A percentile compares a stretch with the other conserved stretches of the same genome.
phyloP scores from a whole-genome alignment of 2,888 invertebrate genomes.

The Amphipyra berbera region DNA sequence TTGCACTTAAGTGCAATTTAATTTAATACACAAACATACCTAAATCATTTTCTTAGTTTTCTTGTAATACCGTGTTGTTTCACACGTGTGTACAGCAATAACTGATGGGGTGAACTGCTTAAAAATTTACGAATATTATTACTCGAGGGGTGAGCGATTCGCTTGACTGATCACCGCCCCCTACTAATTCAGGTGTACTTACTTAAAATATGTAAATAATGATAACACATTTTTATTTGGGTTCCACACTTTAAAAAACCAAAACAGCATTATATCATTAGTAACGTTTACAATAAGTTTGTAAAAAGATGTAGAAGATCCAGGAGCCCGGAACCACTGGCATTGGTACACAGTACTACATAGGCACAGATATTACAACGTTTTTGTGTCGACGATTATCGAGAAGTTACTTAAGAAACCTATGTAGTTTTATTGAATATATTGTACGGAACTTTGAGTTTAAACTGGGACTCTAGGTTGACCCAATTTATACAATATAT shows the following conservation, averaged over 20 bases:
- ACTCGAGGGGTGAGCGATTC: constrained; percentile 72
- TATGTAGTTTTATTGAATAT: too few relatives aligned
- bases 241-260: constrained; percentile 33
- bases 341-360: too few relatives aligned
- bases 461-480: too few relatives aligned
- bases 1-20: constrained; percentile 1
- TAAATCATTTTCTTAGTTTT: constrained; percentile 54
- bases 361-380: too few relatives aligned
- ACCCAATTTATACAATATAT: too few relatives aligned
- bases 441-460: too few relatives aligned
- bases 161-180: constrained; percentile 74
- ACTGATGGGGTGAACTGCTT: constrained; percentile 69
- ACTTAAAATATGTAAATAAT: constrained; percentile 59
- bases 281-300: too few relatives aligned
- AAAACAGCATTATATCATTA: not conserved
- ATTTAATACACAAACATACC: constrained; percentile 17
- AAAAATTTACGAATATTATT: constrained; percentile 66
- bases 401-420: too few relatives aligned
- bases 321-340: too few relatives aligned
- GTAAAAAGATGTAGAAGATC: too few relatives aligned
- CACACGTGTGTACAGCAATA: constrained; percentile 62
- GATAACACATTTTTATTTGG: constrained; percentile 63
- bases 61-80: constrained; percentile 10
- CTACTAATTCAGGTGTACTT: constrained; percentile 53
- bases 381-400: too few relatives aligned